Conservation (phyloP, 2,888 invertebrate species). For the Copidosoma aretas region DNA sequence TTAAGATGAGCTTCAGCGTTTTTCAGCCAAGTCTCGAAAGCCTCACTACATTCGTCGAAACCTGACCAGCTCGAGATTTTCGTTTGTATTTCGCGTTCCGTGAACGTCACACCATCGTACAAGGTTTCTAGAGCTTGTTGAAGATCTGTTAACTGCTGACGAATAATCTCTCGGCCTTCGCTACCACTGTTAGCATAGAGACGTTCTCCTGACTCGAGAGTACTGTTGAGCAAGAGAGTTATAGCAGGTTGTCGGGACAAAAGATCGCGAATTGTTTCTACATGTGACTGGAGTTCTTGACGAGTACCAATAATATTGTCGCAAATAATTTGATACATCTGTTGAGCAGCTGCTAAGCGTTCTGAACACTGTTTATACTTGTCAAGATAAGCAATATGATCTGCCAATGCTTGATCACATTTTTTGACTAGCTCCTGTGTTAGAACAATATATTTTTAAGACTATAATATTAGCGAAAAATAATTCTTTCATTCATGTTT, state of each 20-base stretch:
- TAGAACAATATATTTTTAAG: not conserved
- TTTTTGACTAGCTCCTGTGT: conserved; percentile 83
- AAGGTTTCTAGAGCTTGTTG: conserved; percentile 82
- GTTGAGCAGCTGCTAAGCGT: conserved; percentile 79
- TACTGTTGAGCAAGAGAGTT: conserved; percentile 78
- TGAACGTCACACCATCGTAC: conserved; percentile 79
- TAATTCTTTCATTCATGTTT: conserved; percentile 29
- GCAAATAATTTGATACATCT: conserved; percentile 73
- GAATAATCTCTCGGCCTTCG: conserved; percentile 85
- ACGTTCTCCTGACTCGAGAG: conserved; percentile 87
- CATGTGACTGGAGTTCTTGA: conserved; percentile 74
- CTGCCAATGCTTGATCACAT: conserved; percentile 85
- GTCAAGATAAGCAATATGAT: conserved; percentile 80
- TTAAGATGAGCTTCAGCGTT: conserved; percentile 78
- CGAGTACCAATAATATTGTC: conserved; percentile 68
- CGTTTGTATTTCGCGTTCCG: conserved; percentile 81
- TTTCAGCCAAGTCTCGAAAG: conserved; percentile 80
- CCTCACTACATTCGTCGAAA: conserved; percentile 85
- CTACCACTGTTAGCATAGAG: conserved; percentile 84
- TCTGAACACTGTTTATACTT: conserved; percentile 85
- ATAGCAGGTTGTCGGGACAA: conserved; percentile 78
- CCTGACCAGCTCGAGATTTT: conserved; percentile 88
- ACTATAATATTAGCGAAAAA: not conserved
- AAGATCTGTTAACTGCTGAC: conserved; percentile 82
- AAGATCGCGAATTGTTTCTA: conserved; percentile 75